Evolutionary conservation across 2,797 vertebrate genomes (phyloP).

Genomic region (Sebastes reedi): DNA sequence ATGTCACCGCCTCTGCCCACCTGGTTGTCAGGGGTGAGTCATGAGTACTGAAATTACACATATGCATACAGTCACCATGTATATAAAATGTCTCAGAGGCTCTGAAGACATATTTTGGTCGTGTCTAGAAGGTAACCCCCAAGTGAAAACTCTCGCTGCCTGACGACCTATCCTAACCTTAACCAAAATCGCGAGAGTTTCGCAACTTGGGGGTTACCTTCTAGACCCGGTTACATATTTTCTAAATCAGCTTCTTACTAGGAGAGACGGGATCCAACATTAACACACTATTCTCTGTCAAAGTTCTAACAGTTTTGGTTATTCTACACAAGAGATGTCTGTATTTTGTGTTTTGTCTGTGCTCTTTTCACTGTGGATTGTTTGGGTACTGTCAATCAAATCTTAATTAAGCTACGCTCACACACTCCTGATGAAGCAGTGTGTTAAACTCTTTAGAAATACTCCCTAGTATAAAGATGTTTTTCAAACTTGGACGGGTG

Average conservation of each 20-base stretch:
- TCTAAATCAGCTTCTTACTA: not conserved
- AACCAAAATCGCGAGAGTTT: not conserved
- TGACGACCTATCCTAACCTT: no score
- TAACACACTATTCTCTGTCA: not conserved
- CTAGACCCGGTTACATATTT: no score
- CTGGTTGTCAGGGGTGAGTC: conserved; percentile 95
- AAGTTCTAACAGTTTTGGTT: not conserved
- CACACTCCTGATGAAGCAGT: not conserved
- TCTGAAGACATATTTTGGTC: not conserved
- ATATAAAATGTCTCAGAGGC: not conserved
- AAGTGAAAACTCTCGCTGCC: no score
- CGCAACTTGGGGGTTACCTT: not conserved
- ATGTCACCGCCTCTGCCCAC: conserved; percentile 89
- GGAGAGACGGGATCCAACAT: not conserved
- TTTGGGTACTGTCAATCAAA: not conserved
- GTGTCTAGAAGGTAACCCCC: no score
- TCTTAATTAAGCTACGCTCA: not conserved
- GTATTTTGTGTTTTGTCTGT: not conserved
- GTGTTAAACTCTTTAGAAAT: not conserved
- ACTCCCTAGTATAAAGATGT: not conserved
- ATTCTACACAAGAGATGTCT: not conserved
- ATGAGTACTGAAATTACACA: not conserved
- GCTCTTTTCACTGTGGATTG: not conserved
- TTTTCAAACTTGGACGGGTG: not conserved
- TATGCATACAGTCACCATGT: not conserved